Percentiles rank a stretch among this genome's conserved stretches.
Evolutionary conservation across 1,140 invertebrate species (phyloP).

Genomic region (Euura lappo): DNA sequence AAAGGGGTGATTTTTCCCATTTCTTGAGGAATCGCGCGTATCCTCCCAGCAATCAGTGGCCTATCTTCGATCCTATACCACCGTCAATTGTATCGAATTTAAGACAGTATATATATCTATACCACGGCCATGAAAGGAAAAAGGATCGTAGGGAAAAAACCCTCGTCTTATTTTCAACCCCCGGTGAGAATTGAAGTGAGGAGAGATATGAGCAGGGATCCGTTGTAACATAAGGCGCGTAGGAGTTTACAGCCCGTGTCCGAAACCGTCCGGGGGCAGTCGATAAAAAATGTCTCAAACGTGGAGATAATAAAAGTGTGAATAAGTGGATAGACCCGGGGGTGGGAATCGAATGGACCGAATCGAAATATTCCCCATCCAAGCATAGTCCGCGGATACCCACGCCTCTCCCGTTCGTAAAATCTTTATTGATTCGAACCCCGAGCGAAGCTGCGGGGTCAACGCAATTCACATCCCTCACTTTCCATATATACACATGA

Average conservation of each 20-base stretch:
- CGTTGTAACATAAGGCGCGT: conserved; percentile 1
- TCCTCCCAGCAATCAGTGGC: too few species aligned
- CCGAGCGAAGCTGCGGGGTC: not conserved
- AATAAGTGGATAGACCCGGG: not conserved
- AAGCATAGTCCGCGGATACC: too few species aligned
- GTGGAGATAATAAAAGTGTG: conserved; percentile 3
- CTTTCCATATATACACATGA: not conserved
- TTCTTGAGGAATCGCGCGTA: too few species aligned
- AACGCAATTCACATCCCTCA: not conserved
- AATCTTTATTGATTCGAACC: conserved; percentile 7
- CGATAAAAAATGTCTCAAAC: not conserved
- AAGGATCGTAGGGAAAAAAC: too few species aligned
- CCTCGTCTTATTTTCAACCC: too few species aligned
- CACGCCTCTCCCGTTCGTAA: not conserved
- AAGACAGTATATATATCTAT: too few species aligned
- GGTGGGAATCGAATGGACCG: not conserved
- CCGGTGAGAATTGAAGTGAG: not conserved
- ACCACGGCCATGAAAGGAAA: too few species aligned
- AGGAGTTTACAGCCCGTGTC: conserved; percentile 2
- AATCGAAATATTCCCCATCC: not conserved
- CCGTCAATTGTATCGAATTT: too few species aligned
- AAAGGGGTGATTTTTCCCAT: not conserved
- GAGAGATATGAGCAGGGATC: conserved; percentile 2
- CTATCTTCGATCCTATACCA: too few species aligned
- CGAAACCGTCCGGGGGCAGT: not conserved